Evolutionary conservation across 2,113 vertebrate genomes (phyloP), one percentile per base, ranked within the genome.

Genomic region (Lucifuga dentata): DNA sequence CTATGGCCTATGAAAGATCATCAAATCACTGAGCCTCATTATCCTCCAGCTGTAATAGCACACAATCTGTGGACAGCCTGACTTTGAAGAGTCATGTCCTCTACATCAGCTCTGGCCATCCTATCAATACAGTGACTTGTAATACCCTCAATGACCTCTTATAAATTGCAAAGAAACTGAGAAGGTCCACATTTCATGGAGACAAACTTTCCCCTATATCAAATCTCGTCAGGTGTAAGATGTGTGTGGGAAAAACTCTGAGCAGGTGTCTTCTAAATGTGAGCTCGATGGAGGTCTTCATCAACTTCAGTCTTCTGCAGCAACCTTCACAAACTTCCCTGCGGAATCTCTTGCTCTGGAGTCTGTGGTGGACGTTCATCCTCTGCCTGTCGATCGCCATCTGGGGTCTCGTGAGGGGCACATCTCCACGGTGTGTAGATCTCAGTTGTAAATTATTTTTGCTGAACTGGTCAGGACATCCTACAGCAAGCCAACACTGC

Each of bases 401-500:
- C 63, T 50, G 53, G 20, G 40, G 51, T 36, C 9, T 16, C 50
- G 15, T 35, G 19, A 10, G 41, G 36, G 10, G 52, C 53, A 40
- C 20, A 11, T 46, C 68, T 69, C 70, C 65, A 17, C 3, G 40
- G 32, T 48, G 44, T 68, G 44, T 51, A 51, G 29, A 48, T 45
- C 10, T 66, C 49, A 64, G 48, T 55, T 52, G 53, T 41, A 74
- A 20, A 36, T 58, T 67, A 41, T 57, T 41, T 53, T 9, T 68
- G 45, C 19, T 71, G 19, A 76, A 72, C 41, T 56, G 51, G 35
- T 78, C 57, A 76, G 45, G 79, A 52, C 19, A 81, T 76, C 86
- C 86, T 53, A 86, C 52, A 68, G 80, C 73, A 83, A 85, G 84
- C 86, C 78, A 72, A 88, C 76, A 89, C 64, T 67, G 79, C 84